Evolutionary conservation across 64 coral and sea anemone genomes (phyloP), one percentile per base, ranked within the genome.

Genomic region (Montipora efflorescens): DNA sequence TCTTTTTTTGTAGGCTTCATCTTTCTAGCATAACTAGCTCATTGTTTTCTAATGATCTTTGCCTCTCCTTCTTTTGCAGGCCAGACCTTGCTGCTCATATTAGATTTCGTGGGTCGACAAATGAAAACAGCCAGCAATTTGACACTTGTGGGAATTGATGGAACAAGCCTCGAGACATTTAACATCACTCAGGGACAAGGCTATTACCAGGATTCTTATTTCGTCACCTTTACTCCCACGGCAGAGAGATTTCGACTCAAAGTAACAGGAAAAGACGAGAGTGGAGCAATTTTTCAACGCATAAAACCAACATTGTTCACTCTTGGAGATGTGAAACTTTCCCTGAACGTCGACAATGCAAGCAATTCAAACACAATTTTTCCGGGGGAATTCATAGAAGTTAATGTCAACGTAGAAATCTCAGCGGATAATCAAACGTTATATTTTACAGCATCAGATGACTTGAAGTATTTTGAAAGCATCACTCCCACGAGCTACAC

Each of bases 371-470:
- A 89, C 55, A 18, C 66, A 4, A 22, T 94, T 16, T 82, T 89
- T 23, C 92, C 86, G 12, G 92, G 86, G 3, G 68, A 81, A 81
- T n/a, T 25, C 3, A 72, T 69, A 44, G 49, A 75, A 16, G 66
- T 94, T 15, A 28, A 58, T 47, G 75, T 94, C 20, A 89, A 74
- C 43, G 50, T 89, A 16, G 62, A 75, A 75, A 94, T 81, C 77
- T 75, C 80, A 10, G 92, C 85, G 9, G 71, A 36, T 2, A 53
- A 18, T 0, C 85, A 74, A 70, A 75, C 48, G 13, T 70, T 94
- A 22, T 94, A 94, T 74, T 81, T 94, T 3, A 89, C 18, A 10
- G 87, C 92, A 75, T 48, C 85, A 19, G 92, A 94, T 82, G 92
- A 94, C 22, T 59, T 89, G 73, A 48, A 46, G 8, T 94, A 62